These are phyloP conservation scores for Amorpha juglandis DNA, from an alignment of 2,888 invertebrate species.

Conservation along the genomic window DNA sequence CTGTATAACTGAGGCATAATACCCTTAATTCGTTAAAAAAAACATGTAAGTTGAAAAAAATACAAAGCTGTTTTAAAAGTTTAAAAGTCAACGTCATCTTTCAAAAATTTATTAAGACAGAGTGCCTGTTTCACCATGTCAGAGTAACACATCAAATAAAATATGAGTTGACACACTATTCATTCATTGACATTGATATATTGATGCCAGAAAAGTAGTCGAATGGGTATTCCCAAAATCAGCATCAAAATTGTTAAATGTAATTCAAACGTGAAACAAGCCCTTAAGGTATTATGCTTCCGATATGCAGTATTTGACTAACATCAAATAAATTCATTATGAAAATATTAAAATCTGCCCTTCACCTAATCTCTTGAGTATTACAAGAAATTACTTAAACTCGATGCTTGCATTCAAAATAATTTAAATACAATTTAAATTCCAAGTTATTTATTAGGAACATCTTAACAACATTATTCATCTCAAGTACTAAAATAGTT, in stretches of 20 bases:
- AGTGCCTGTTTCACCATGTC: neutral
- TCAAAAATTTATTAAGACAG: too few relatives aligned
- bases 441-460: constrained; percentile 1
- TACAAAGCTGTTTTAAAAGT: too few relatives aligned
- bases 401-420: neutral
- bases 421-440: neutral
- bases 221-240: too few relatives aligned
- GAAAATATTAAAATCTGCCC: neutral
- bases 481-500: constrained; percentile 16
- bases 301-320: neutral
- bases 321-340: neutral
- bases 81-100: too few relatives aligned
- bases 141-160: neutral
- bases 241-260: too few relatives aligned
- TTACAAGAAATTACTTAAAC: neutral
- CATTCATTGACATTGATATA: too few relatives aligned
- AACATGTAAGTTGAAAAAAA: too few relatives aligned
- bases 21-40: too few relatives aligned
- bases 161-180: too few relatives aligned
- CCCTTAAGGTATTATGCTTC: neutral
- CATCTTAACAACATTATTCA: neutral
- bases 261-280: too few relatives aligned
- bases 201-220: too few relatives aligned
- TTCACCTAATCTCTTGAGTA: neutral
- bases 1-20: neutral